Evolutionary conservation across 2,797 vertebrate species (phyloP).

Genomic region (Percopsis omiscomaycus): DNA sequence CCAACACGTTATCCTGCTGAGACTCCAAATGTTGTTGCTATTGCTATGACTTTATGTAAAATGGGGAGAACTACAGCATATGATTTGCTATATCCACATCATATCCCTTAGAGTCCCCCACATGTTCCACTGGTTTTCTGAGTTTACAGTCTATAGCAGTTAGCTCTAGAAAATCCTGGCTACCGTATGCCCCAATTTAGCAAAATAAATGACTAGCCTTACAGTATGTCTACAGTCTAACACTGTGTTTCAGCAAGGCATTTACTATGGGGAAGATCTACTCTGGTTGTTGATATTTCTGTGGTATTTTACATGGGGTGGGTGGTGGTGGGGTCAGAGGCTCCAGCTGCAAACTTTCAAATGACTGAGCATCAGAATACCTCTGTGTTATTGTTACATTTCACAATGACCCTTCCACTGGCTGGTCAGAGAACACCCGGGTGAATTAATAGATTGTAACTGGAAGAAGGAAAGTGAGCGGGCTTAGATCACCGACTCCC

Average conservation of each 20-base stretch:
- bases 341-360: conserved; percentile 68
- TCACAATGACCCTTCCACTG: conserved; percentile 38
- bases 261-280: conserved; percentile 48
- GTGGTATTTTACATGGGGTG: conserved; percentile 34
- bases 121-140: conserved; percentile 15
- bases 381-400: conserved; percentile 62
- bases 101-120: not conserved
- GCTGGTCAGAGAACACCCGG: conserved; percentile 57
- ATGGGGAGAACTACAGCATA: conserved; percentile 6
- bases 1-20: too few species aligned
- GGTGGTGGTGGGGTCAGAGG: conserved; percentile 44
- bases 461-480: conserved; percentile 48
- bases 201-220: conserved; percentile 42
- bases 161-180: conserved; percentile 10
- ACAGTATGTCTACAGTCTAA: conserved; percentile 39
- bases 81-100: not conserved
- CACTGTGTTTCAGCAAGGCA: conserved; percentile 40
- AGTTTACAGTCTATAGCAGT: conserved; percentile 12
- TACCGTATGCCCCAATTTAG: conserved; percentile 28
- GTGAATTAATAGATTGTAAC: conserved; percentile 65
- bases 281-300: conserved; percentile 54
- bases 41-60: not conserved
- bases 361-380: conserved; percentile 57
- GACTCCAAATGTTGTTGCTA: too few species aligned
- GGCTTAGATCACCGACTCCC: conserved; percentile 43